Conservation (phyloP, 1,140 invertebrate species). For the Atopsyche davidsoni region DNA sequence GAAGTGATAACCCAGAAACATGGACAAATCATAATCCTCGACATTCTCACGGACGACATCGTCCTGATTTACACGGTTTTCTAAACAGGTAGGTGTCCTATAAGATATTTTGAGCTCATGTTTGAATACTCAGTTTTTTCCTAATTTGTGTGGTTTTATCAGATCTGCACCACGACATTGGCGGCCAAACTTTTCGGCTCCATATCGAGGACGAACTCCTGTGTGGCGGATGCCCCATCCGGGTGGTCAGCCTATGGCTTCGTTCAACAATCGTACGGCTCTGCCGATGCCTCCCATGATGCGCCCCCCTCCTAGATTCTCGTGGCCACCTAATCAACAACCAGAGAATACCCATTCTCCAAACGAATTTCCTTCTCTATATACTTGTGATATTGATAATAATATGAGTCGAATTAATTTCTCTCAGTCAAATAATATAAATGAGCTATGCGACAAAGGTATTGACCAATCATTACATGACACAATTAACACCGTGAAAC, state of each 20-base stretch:
- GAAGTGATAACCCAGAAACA: constrained; percentile 13
- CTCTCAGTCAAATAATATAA: not conserved
- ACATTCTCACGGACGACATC: constrained; percentile 10
- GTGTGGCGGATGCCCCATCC: constrained; percentile 4
- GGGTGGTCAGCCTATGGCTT: not conserved
- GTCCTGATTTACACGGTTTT: constrained; percentile 12
- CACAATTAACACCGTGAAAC: constrained; percentile 25
- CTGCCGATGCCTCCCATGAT: not conserved
- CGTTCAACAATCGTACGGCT: not conserved
- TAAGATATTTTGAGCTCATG: not conserved
- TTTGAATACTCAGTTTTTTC: not conserved
- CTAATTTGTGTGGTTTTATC: not conserved
- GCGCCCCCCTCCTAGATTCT: not conserved
- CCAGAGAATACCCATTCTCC: not conserved
- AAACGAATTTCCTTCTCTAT: not conserved
- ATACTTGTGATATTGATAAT: constrained; percentile 3
- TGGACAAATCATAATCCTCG: constrained; percentile 20
- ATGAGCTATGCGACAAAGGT: constrained; percentile 4
- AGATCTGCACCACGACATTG: constrained; percentile 12
- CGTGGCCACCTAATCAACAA: not conserved
- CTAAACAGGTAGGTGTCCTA: constrained; percentile 6
- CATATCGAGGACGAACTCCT: constrained; percentile 5
- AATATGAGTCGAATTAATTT: constrained; percentile 1
- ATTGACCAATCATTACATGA: constrained; percentile 19
- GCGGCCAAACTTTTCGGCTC: constrained; percentile 7